Conservation (phyloP, 2,113 vertebrate genomes). For the Salvator merianae region DNA sequence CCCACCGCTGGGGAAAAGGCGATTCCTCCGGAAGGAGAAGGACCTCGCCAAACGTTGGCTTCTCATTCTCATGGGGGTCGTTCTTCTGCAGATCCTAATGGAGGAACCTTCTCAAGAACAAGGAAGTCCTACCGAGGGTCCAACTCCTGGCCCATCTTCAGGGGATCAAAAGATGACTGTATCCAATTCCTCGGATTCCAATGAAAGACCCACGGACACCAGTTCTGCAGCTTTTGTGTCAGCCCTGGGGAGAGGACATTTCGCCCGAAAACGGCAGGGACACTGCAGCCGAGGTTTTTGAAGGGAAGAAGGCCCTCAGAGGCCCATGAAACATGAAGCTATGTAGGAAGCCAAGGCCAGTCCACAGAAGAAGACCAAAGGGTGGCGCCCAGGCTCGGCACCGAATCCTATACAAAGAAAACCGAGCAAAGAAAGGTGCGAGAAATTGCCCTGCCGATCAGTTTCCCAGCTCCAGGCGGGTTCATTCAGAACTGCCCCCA, state of each 20-base stretch:
- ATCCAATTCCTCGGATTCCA: neutral
- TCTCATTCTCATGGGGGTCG: constrained; percentile 4
- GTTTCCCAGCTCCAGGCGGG: neutral
- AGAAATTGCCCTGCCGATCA: too few relatives aligned
- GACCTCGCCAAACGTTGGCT: constrained; percentile 37
- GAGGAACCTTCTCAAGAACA: constrained; percentile 10
- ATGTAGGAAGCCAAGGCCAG: too few relatives aligned
- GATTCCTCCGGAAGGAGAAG: neutral
- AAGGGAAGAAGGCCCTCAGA: neutral
- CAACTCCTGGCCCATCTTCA: neutral
- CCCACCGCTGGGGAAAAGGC: constrained; percentile 9
- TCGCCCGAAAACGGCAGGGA: too few relatives aligned
- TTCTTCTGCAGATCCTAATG: constrained; percentile 37
- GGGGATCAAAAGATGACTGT: neutral
- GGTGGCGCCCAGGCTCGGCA: neutral
- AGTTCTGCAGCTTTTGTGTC: neutral
- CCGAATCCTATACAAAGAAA: too few relatives aligned
- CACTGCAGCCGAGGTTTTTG: too few relatives aligned
- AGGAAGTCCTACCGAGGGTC: neutral
- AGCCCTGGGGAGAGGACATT: neutral
- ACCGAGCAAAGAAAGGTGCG: too few relatives aligned
- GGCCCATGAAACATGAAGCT: neutral
- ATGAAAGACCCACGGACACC: neutral
- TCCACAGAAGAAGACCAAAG: neutral
- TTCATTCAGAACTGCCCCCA: neutral